phyloP scores from a whole-genome alignment of 2,797 vertebrate species.

The Phoebastria nigripes region DNA sequence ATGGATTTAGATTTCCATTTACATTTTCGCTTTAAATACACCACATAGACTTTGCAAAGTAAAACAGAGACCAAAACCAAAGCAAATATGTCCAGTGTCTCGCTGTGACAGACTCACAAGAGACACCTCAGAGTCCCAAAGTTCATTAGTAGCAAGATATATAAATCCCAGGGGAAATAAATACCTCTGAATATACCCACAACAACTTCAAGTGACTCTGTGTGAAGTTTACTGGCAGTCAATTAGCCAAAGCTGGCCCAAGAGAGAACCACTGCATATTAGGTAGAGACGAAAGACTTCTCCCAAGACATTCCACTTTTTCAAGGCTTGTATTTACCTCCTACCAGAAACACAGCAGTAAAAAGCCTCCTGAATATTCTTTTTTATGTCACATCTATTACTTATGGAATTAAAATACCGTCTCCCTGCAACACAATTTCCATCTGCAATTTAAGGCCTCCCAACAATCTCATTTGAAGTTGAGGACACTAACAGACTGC shows the following conservation, averaged over 20 bases:
- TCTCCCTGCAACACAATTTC: not conserved
- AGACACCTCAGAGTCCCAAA: not conserved
- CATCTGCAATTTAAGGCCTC: not conserved
- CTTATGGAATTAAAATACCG: not conserved
- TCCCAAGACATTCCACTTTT: not conserved
- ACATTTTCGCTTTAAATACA: rapidly evolving
- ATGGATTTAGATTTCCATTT: rapidly evolving
- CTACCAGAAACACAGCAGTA: not conserved
- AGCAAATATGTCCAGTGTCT: not conserved
- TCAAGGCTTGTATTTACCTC: not conserved
- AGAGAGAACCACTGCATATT: not conserved
- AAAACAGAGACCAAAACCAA: not conserved
- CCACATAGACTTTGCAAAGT: not conserved
- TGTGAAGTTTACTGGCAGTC: not conserved
- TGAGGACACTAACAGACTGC: not conserved
- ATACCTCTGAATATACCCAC: not conserved
- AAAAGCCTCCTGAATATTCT: not conserved
- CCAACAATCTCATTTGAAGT: not conserved
- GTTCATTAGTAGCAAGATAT: not conserved
- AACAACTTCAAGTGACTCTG: not conserved
- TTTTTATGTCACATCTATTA: not conserved
- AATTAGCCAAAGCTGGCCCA: not conserved
- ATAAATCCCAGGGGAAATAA: not conserved
- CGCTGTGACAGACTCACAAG: not conserved
- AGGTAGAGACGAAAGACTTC: not conserved